A percentile compares a stretch with the other conserved stretches of the same genome.
phyloP scores from a whole-genome alignment of 2,113 vertebrate species.

The Euleptes europaea region DNA sequence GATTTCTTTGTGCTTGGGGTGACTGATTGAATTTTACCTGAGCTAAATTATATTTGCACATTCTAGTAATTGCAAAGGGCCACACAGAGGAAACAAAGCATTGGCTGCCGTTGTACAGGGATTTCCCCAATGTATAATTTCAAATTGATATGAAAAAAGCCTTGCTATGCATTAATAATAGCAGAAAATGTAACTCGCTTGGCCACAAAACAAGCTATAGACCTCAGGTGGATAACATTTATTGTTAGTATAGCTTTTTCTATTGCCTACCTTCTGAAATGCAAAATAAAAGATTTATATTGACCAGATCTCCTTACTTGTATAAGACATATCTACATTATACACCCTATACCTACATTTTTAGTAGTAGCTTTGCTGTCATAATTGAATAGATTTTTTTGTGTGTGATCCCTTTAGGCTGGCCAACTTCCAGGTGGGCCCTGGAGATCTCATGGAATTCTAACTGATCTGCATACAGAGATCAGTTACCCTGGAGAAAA shows the following conservation, averaged over 20 bases:
- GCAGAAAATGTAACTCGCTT: conserved; percentile 74
- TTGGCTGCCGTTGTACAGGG: conserved; percentile 78
- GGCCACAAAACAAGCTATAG: conserved; percentile 77
- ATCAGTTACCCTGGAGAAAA: too few relatives aligned
- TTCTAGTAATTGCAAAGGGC: conserved; percentile 89
- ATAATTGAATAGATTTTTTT: conserved; percentile 56
- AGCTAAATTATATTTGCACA: conserved; percentile 86
- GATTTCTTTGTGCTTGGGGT: conserved; percentile 84
- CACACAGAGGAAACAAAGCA: conserved; percentile 82
- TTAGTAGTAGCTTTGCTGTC: conserved; percentile 29
- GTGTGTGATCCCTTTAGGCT: too few relatives aligned
- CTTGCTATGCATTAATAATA: conserved; percentile 83
- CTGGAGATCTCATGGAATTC: too few relatives aligned
- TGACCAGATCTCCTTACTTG: conserved; percentile 35
- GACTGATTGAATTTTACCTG: conserved; percentile 90
- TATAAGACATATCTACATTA: conserved; percentile 45
- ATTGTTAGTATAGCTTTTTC: conserved; percentile 77
- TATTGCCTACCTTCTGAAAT: conserved; percentile 69
- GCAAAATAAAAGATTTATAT: conserved; percentile 75
- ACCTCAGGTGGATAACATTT: conserved; percentile 80
- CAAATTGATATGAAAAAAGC: conserved; percentile 85
- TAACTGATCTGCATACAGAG: too few relatives aligned
- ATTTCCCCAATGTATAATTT: conserved; percentile 87
- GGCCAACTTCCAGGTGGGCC: too few relatives aligned
- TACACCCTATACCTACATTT: conserved; percentile 20